These are phyloP conservation scores for Euplexia lucipara DNA, from an alignment of 2,888 invertebrate genomes.

Conservation along the genomic window DNA sequence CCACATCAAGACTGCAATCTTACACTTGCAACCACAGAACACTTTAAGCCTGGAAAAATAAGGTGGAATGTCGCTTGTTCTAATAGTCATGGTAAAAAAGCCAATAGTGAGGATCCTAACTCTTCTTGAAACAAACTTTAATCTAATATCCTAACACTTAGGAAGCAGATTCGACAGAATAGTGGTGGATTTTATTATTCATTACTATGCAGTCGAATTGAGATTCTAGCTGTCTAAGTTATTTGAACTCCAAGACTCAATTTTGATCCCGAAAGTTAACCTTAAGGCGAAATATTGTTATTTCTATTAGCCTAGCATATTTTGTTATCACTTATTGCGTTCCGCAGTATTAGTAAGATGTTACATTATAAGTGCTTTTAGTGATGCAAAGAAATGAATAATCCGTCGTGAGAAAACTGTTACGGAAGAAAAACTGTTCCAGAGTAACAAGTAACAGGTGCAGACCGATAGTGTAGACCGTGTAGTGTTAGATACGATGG, in stretches of 20 bases:
- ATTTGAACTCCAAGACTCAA: not conserved
- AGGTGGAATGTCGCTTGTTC: constrained; percentile 11
- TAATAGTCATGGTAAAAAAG: constrained; percentile 19
- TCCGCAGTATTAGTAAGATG: too few relatives aligned
- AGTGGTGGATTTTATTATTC: constrained; percentile 31
- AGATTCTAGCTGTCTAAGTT: not conserved
- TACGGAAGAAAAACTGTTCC: too few relatives aligned
- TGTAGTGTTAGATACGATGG: too few relatives aligned
- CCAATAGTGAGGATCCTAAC: constrained; percentile 53
- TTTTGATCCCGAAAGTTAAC: not conserved
- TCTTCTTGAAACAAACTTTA: constrained; percentile 59
- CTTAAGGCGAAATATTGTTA: not conserved
- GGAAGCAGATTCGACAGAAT: constrained; percentile 44
- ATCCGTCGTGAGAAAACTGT: too few relatives aligned
- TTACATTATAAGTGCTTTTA: too few relatives aligned
- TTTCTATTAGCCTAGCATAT: too few relatives aligned
- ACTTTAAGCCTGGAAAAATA: constrained; percentile 6
- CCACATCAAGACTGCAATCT: constrained; percentile 31
- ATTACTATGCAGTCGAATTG: constrained; percentile 10
- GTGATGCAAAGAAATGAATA: too few relatives aligned
- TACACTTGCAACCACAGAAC: not conserved
- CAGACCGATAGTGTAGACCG: too few relatives aligned
- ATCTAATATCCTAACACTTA: constrained; percentile 59
- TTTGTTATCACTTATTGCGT: too few relatives aligned
- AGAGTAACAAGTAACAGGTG: too few relatives aligned